phyloP scores from a whole-genome alignment of 2,888 invertebrate species.

The Oscheius onirici region DNA sequence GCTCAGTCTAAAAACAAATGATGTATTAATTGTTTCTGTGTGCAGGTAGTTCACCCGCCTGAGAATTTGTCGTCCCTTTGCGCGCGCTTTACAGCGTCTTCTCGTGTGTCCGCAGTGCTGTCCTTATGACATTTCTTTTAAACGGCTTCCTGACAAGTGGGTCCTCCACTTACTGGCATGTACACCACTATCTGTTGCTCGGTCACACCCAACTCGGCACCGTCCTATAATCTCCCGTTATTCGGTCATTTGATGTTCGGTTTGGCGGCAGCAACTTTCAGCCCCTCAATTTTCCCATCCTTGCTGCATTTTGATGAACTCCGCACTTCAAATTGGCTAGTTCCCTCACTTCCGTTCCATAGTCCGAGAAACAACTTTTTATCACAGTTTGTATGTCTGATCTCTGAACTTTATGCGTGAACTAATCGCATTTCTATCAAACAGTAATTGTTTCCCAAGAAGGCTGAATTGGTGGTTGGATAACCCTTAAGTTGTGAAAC shows the following conservation, averaged over 20 bases:
- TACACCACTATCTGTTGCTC: neutral
- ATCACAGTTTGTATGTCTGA: too few relatives aligned
- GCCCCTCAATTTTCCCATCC: neutral
- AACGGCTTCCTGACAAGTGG: slow-evolving; percentile 29
- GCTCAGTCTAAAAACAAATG: neutral
- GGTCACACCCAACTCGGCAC: neutral
- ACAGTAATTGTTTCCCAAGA: too few relatives aligned
- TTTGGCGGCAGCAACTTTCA: neutral
- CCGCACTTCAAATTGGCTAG: slow-evolving; percentile 8
- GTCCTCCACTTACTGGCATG: slow-evolving; percentile 20
- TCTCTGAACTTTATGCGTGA: too few relatives aligned
- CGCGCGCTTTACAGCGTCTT: slow-evolving; percentile 32
- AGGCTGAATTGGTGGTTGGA: too few relatives aligned
- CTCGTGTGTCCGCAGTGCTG: slow-evolving; percentile 32
- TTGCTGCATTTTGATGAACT: slow-evolving; percentile 21
- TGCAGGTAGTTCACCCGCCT: slow-evolving; percentile 12
- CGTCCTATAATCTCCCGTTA: neutral
- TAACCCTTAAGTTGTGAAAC: too few relatives aligned
- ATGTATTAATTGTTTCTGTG: slow-evolving; percentile 7
- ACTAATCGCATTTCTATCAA: too few relatives aligned
- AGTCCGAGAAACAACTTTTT: too few relatives aligned
- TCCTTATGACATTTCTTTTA: slow-evolving; percentile 33
- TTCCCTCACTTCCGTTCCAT: neutral
- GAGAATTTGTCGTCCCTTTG: slow-evolving; percentile 28
- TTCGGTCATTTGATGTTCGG: neutral